Base-by-base conservation (phyloP, 2,113 vertebrate genomes). In the Toxotes chatareus region DNA sequence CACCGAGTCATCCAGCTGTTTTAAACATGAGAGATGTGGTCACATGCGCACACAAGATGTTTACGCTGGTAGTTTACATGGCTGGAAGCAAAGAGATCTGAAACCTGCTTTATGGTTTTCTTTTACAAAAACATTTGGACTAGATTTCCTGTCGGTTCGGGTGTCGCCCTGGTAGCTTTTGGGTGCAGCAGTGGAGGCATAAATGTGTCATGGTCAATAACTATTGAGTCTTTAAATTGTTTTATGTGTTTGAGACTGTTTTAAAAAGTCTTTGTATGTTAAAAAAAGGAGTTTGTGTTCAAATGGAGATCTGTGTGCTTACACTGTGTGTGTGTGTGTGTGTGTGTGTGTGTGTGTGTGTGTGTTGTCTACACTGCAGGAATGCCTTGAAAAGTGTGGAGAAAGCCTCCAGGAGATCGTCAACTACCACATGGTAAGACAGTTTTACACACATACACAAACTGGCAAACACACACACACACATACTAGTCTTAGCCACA, bases 371-470 rank as follows among this genome's bases (percentile, higher is more conserved):
- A 81, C 55, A n/a, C 79, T 91, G 23, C 91, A 99, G 98, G 94
- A 94, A 87, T 98, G 96, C 91, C 95, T 99, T 90, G 95, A 95
- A 4, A 99, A 98, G 90, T 99, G 98, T 94, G 97, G 98, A 13
- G 97, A 98, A 83, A 97, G 96, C 60, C 96, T 99, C 57, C 97
- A 99, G 90, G 98, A 99, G 93, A 98, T 99, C 88, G 97, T 98
- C 88, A 98, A 97, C 94, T 99, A 98, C 85, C 97, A 99, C 89
- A 98, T 94, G 90, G 98, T 99, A 94, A 96, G 96, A 83, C 66
- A 49, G 17, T 46, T 51, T 31, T 23, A 36, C 59, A 19, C 61
- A 55, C 32, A 49, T 44, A 83, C 75, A 80, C 38, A 60, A 36
- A 46, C 42, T 27, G 27, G 27, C 61, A 80, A 49, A 42, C 36